A percentile compares a stretch with the other conserved stretches of the same genome.
Evolutionary conservation across 2,113 vertebrate species (phyloP).

Genomic region (Stegastes partitus): DNA sequence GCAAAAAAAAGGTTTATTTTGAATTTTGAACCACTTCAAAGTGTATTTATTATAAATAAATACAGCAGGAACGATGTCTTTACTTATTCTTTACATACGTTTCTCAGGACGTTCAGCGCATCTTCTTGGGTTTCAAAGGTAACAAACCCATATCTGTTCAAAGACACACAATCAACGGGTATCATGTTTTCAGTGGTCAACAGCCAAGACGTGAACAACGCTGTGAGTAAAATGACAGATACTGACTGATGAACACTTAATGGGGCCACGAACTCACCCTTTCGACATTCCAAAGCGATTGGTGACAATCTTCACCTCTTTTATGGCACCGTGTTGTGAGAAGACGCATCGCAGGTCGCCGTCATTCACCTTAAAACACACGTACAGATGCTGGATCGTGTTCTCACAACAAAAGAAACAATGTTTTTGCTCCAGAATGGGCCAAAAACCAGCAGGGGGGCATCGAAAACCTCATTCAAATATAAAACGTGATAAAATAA

Average conservation of each 20-base stretch:
- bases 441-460: neutral
- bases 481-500: too few relatives aligned
- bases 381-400: too few relatives aligned
- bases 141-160: slow-evolving; percentile 90
- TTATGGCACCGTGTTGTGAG: slow-evolving; percentile 89
- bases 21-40: too few relatives aligned
- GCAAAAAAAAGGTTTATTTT: too few relatives aligned
- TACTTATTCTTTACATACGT: slow-evolving; percentile 80
- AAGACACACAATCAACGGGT: neutral
- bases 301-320: slow-evolving; percentile 92
- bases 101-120: slow-evolving; percentile 89
- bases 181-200: too few relatives aligned
- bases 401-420: too few relatives aligned
- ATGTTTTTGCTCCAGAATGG: too few relatives aligned
- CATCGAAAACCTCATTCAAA: too few relatives aligned
- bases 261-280: slow-evolving; percentile 88
- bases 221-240: too few relatives aligned
- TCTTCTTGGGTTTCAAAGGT: slow-evolving; percentile 92
- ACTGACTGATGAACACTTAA: too few relatives aligned
- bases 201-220: neutral
- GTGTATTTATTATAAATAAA: too few relatives aligned
- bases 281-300: slow-evolving; percentile 90
- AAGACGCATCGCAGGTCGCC: slow-evolving; percentile 89
- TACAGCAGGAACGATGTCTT: too few relatives aligned
- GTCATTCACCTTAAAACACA: slow-evolving; percentile 86